Evolutionary conservation across 1,140 invertebrate species (phyloP).

Genomic region (Ceratosolen fusciceps): DNA sequence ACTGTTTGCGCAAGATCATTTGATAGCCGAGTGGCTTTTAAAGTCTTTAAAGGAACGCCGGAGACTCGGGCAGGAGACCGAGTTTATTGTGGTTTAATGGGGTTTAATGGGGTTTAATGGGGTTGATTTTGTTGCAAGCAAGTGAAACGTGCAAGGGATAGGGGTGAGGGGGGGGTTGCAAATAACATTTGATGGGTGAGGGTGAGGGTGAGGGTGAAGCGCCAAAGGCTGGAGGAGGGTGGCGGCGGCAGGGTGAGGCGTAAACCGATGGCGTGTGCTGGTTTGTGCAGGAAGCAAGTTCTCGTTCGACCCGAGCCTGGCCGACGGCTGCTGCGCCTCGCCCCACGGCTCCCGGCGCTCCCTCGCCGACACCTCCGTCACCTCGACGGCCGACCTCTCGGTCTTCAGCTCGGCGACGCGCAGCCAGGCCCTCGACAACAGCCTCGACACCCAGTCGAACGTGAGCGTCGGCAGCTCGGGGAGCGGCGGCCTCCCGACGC

Average conservation of each 20-base stretch:
- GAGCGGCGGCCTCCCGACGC: constrained; percentile 78
- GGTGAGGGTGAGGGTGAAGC: no score
- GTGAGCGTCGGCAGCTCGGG: constrained; percentile 76
- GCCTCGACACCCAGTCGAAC: constrained; percentile 81
- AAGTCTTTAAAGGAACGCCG: no score
- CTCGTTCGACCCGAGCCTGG: constrained; percentile 78
- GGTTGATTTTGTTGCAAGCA: no score
- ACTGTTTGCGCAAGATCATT: no score
- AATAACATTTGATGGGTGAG: no score
- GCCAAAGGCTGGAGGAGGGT: background rate
- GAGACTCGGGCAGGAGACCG: no score
- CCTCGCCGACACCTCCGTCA: constrained; percentile 85
- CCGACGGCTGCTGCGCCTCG: constrained; percentile 77
- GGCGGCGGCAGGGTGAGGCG: background rate
- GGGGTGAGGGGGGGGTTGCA: no score
- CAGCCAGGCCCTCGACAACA: constrained; percentile 80
- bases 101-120: no score
- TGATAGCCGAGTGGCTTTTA: no score
- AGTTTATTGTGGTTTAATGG: no score
- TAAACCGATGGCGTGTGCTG: constrained; percentile 7
- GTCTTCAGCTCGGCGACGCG: constrained; percentile 83
- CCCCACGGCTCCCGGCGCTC: constrained; percentile 81
- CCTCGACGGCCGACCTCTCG: constrained; percentile 85
- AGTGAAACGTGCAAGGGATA: no score
- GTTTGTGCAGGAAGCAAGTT: constrained; percentile 74